Evolutionary conservation across 2,113 vertebrate genomes (phyloP), one percentile per base, ranked within the genome.

Genomic region (Monopterus albus): DNA sequence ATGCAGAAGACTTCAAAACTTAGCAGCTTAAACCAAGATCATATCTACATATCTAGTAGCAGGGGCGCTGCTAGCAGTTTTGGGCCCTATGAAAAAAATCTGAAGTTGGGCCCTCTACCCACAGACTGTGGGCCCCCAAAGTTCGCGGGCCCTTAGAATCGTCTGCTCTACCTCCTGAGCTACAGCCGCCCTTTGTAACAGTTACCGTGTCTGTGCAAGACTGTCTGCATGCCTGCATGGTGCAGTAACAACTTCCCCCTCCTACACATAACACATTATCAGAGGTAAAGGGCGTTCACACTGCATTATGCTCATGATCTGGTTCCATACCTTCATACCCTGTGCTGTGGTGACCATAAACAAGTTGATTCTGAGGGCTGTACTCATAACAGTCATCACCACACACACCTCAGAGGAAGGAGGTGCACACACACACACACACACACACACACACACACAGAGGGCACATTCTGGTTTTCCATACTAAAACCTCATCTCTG

Each of bases 101-200:
- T n/a, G n/a, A n/a, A n/a, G n/a, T n/a, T n/a, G n/a, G n/a, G n/a
- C n/a, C n/a, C n/a, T n/a, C n/a, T n/a, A n/a, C n/a, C n/a, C n/a
- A n/a, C n/a, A n/a, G n/a, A n/a, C n/a, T n/a, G n/a, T n/a, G n/a
- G n/a, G n/a, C n/a, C n/a, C n/a, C n/a, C n/a, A n/a, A n/a, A n/a
- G n/a, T n/a, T n/a, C n/a, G n/a, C n/a, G n/a, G n/a, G n/a, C n/a
- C n/a, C n/a, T n/a, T n/a, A n/a, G n/a, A n/a, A n/a, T n/a, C n/a
- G n/a, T n/a, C n/a, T n/a, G n/a, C n/a, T n/a, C n/a, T n/a, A n/a
- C n/a, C n/a, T n/a, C n/a, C n/a, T n/a, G n/a, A n/a, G n/a, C n/a
- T n/a, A n/a, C n/a, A n/a, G n/a, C n/a, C 52, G 67, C 20, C 53
- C 52, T 71, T 79, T 66, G 70, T 65, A 82, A 78, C 69, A 77